phyloP scores from a whole-genome alignment of 2,113 vertebrate genomes.

The Syrrhaptes paradoxus region DNA sequence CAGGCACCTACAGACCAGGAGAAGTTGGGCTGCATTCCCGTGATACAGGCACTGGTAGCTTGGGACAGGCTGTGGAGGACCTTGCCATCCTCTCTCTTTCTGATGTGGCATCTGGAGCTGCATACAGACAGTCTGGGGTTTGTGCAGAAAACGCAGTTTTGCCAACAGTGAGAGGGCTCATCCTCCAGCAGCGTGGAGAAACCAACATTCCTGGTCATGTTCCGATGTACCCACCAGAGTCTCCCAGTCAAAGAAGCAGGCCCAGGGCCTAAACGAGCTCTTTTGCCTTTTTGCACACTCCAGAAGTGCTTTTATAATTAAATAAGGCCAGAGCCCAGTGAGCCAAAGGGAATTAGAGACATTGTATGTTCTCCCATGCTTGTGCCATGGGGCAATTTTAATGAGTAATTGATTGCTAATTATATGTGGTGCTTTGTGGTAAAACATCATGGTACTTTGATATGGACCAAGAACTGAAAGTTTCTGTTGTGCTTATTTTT shows the following conservation, averaged over 20 bases:
- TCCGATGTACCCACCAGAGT: not conserved
- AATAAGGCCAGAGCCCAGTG: not conserved
- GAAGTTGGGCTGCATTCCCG: not conserved
- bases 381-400: not conserved
- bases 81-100: not conserved
- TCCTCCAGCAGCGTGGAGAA: not conserved
- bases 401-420: constrained; percentile 29
- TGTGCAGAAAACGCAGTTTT: not conserved
- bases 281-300: not conserved
- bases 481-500: constrained; percentile 22
- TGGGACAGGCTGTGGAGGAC: not conserved
- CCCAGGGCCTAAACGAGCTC: not conserved
- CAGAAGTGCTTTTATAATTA: not conserved
- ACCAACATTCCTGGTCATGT: not conserved
- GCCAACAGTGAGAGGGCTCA: not conserved
- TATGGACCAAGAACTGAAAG: not conserved
- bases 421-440: not conserved
- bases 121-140: not conserved
- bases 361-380: not conserved
- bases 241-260: not conserved
- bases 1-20: not conserved
- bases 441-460: constrained; percentile 6
- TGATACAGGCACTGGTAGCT: not conserved
- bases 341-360: not conserved
- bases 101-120: not conserved